phyloP scores from a whole-genome alignment of 2,797 vertebrate genomes.

The Sebastiscus albofasciatus region DNA sequence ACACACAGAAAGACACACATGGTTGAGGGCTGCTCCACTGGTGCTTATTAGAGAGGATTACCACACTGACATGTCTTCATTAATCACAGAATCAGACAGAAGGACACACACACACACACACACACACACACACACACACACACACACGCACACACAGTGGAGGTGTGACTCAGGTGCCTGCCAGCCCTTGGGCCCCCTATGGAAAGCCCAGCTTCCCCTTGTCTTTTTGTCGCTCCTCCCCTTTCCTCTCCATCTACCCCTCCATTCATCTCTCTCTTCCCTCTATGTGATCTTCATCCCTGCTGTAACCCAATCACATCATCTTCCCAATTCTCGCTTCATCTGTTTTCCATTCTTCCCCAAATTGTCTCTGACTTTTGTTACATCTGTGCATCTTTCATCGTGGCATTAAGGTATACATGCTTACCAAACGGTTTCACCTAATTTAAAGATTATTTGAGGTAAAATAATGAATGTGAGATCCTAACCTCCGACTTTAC shows the following conservation, averaged over 20 bases:
- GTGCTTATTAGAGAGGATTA: slow-evolving; percentile 88
- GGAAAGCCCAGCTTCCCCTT: slow-evolving; percentile 64
- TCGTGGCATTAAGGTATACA: too few relatives aligned
- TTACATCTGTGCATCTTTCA: neutral
- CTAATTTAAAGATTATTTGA: neutral
- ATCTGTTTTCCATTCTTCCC: neutral
- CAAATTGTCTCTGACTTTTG: neutral
- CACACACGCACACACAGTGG: slow-evolving; percentile 12
- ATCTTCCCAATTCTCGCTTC: slow-evolving; percentile 24
- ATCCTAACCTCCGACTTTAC: neutral
- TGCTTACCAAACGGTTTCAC: neutral
- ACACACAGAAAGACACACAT: slow-evolving; percentile 33
- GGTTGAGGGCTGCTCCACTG: slow-evolving; percentile 71
- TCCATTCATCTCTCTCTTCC: slow-evolving; percentile 43
- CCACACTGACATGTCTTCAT: slow-evolving; percentile 90
- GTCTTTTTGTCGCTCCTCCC: slow-evolving; percentile 58
- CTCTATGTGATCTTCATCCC: slow-evolving; percentile 45
- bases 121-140: slow-evolving; percentile 15
- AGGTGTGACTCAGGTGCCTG: slow-evolving; percentile 75
- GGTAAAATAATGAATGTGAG: neutral
- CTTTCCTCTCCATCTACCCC: slow-evolving; percentile 42
- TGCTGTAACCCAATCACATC: slow-evolving; percentile 54
- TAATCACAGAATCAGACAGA: slow-evolving; percentile 85
- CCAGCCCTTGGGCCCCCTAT: slow-evolving; percentile 69
- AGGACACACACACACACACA: slow-evolving; percentile 47